These are phyloP conservation scores for Hybos culiciformis DNA, from an alignment of 2,888 invertebrate species.

Conservation along the genomic window DNA sequence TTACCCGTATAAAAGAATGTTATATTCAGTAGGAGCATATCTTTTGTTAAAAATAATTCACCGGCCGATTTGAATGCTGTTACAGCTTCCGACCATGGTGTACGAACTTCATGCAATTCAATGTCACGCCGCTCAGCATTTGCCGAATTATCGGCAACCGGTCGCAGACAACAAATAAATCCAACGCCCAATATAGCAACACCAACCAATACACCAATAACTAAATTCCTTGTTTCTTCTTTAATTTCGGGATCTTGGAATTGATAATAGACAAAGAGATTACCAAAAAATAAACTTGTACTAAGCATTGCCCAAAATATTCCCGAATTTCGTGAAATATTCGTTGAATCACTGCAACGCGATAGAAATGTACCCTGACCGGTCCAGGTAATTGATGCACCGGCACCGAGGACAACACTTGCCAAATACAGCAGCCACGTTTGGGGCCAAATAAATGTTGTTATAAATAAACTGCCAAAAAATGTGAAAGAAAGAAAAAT, in stretches of 20 bases:
- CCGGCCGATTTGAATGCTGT: slow-evolving; percentile 63
- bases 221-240: slow-evolving; percentile 52
- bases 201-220: slow-evolving; percentile 66
- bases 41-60: slow-evolving; percentile 59
- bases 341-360: slow-evolving; percentile 72
- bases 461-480: slow-evolving; percentile 68
- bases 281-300: slow-evolving; percentile 88
- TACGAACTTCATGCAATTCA: slow-evolving; percentile 41
- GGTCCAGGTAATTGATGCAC: slow-evolving; percentile 93
- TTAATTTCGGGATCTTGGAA: slow-evolving; percentile 72
- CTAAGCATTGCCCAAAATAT: slow-evolving; percentile 96
- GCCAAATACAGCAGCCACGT: slow-evolving; percentile 73
- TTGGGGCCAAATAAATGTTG: slow-evolving; percentile 71
- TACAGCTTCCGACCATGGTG: slow-evolving; percentile 29
- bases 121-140: slow-evolving; percentile 20
- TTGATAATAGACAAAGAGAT: slow-evolving; percentile 83
- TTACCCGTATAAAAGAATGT: slow-evolving; percentile 88
- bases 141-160: slow-evolving; percentile 36
- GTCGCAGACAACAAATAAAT: slow-evolving; percentile 49
- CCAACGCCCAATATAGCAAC: slow-evolving; percentile 59
- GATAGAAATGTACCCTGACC: slow-evolving; percentile 88
- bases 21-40: slow-evolving; percentile 73
- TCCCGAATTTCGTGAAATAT: slow-evolving; percentile 87
- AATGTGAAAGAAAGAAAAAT: background rate
- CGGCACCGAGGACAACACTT: slow-evolving; percentile 76